Evolutionary conservation across 1,140 invertebrate species (phyloP).

Genomic region (Himalopsyche phryganea): DNA sequence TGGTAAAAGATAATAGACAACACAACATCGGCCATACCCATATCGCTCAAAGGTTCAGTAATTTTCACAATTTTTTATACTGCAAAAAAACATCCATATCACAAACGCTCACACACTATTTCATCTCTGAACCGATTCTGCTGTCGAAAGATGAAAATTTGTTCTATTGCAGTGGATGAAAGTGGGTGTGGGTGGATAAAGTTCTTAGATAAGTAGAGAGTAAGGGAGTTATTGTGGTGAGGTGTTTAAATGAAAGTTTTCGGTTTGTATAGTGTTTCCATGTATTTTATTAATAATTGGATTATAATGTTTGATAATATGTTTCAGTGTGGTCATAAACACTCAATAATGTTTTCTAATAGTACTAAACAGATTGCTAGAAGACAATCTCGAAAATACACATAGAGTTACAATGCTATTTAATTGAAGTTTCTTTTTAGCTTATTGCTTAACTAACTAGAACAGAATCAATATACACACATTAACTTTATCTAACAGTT

Average conservation of each 20-base stretch:
- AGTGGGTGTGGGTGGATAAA: background rate
- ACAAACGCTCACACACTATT: too few relatives aligned
- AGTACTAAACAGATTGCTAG: background rate
- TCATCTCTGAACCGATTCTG: too few relatives aligned
- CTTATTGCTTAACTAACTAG: too few relatives aligned
- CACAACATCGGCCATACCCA: too few relatives aligned
- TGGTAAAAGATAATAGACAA: too few relatives aligned
- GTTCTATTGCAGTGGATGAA: background rate
- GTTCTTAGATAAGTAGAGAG: background rate
- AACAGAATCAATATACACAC: too few relatives aligned
- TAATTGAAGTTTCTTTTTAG: too few relatives aligned
- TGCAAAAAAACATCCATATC: too few relatives aligned
- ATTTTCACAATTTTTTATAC: too few relatives aligned
- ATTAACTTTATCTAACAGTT: too few relatives aligned
- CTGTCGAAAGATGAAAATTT: too few relatives aligned
- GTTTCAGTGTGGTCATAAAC: constrained; percentile 29
- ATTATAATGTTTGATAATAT: constrained; percentile 33
- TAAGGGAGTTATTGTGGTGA: constrained; percentile 1
- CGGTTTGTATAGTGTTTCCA: constrained; percentile 31
- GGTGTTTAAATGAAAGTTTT: constrained; percentile 32
- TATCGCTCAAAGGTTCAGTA: too few relatives aligned
- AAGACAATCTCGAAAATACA: background rate
- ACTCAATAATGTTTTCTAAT: constrained; percentile 1
- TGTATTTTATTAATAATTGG: constrained; percentile 33
- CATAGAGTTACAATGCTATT: background rate